Base-by-base conservation (phyloP, 2,113 vertebrate genomes). In the Saguinus midas region DNA sequence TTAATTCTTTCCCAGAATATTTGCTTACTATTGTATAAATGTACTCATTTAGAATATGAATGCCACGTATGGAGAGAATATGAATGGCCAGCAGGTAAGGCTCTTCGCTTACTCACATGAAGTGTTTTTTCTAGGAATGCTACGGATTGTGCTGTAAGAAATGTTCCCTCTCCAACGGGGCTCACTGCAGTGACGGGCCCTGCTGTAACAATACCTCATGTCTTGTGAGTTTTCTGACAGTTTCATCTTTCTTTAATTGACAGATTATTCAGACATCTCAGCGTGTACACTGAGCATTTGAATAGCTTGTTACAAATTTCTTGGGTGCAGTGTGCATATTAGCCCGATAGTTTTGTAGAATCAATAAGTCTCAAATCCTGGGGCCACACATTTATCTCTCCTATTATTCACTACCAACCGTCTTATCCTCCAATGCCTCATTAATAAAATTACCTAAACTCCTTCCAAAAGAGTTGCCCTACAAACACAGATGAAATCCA, bases 121-220 rank as follows among this genome's bases (percentile, higher is more conserved):
- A 92, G 6, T 98, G 11, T 98, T 98, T 97, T 97, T 75, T 97
- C 89, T 95, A 99, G 99, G 99, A 99, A 86, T 99, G 99, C 98
- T 99, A 99, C 50, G 99, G 99, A 85, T 98, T 99, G 64, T 99
- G 99, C 97, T 99, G 99, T 97, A 99, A 99, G 98, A 99, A 99
- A 94, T 99, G 99, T 79, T 99, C 99, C 55, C 99, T 99, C 21
- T 99, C 99, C 94, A 99, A 99, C 0, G 99, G 99, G 80, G 99
- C 99, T 14, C 99, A 99, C 43, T 99, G 99, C 98, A 99, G 99
- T 1, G 99, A 99, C 1, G 99, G 99, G 37, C 99, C 99, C 12
- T 99, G 99, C 98, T 99, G 99, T 97, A 99, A 99, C 86, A 99
- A 73, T 1, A 98, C 98, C 4, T 99, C 99, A 0, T 99, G 99